Evolutionary conservation across 1,140 invertebrate genomes (phyloP), one percentile per base, ranked within the genome.

Genomic region (Dendroctonus valens): DNA sequence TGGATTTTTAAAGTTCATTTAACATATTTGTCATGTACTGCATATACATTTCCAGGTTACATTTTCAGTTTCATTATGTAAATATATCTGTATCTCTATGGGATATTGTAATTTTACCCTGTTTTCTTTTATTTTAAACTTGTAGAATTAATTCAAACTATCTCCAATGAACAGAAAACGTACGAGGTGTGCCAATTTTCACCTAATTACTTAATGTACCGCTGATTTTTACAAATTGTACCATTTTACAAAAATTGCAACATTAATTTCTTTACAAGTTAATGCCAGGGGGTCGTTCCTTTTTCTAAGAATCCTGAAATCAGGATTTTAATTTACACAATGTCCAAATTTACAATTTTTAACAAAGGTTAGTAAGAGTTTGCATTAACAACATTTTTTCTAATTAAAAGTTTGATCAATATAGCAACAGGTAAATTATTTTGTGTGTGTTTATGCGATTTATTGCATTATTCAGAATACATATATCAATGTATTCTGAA

Each of bases 201-300:
- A 67, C 14, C 57, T 61, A 61, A 72, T 65, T 53, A 69, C 69
- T 71, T 73, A 70, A 65, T 74, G 70, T 61, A 41, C 68, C 67
- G 68, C 67, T 71, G 68, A 67, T 54, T 67, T 72, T 72, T 73
- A 76, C 69, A 73, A 68, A 74, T 76, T 76, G 72, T 73, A 75
- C 72, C 70, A 73, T 73, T 67, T 65, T 74, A 74, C 71, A 73
- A 64, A 55, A 64, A 73, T 74, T 76, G 72, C 72, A 76, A 75
- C 72, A 74, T 76, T 72, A 60, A 69, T 73, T 72, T 72, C 75
- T 74, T 75, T 76, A 75, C 73, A 76, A 68, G 70, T 69, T 75
- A 73, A 75, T 77, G 75, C 75, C 75, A 77, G 73, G 74, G 75
- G 70, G 70, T 75, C 67, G 75, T 77, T 77, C 75, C 75, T 75